Percentiles rank a stretch among this genome's conserved stretches.
These are phyloP conservation scores for Leptinotarsa lineolata DNA, from an alignment of 1,140 invertebrate genomes.

Conservation along the genomic window DNA sequence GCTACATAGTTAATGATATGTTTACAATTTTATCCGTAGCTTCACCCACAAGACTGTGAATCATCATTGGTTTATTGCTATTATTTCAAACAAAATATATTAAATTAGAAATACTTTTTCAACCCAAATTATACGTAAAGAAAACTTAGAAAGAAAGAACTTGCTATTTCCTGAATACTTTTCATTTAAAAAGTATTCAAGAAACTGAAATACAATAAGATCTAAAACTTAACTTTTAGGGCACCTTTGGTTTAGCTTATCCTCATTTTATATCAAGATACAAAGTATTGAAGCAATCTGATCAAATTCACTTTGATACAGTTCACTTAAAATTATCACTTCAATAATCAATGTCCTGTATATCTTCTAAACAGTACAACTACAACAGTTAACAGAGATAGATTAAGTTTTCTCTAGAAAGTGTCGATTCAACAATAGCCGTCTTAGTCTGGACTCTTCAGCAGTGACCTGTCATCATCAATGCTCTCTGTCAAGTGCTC, in stretches of 20 bases:
- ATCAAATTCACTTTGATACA: neutral
- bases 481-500: conserved; percentile 54
- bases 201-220: conserved; percentile 33
- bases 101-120: conserved; percentile 36
- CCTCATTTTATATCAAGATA: conserved; percentile 44
- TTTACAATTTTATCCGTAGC: conserved; percentile 30
- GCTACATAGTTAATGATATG: conserved; percentile 40
- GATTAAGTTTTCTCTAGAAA: conserved; percentile 35
- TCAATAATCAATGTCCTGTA: conserved; percentile 42
- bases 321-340: conserved; percentile 2
- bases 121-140: conserved; percentile 32
- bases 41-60: conserved; percentile 25
- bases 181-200: neutral
- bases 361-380: conserved; percentile 46
- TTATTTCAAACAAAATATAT: conserved; percentile 47
- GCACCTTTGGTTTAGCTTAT: conserved; percentile 60
- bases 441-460: conserved; percentile 39
- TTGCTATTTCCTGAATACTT: neutral
- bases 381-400: conserved; percentile 52
- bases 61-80: conserved; percentile 51
- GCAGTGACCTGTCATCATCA: conserved; percentile 49
- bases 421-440: conserved; percentile 19
- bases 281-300: conserved; percentile 32
- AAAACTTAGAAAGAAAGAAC: conserved; percentile 34
- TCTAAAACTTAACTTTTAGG: conserved; percentile 58